phyloP scores from a whole-genome alignment of 2,888 invertebrate genomes.

The Gastrophysa polygoni region DNA sequence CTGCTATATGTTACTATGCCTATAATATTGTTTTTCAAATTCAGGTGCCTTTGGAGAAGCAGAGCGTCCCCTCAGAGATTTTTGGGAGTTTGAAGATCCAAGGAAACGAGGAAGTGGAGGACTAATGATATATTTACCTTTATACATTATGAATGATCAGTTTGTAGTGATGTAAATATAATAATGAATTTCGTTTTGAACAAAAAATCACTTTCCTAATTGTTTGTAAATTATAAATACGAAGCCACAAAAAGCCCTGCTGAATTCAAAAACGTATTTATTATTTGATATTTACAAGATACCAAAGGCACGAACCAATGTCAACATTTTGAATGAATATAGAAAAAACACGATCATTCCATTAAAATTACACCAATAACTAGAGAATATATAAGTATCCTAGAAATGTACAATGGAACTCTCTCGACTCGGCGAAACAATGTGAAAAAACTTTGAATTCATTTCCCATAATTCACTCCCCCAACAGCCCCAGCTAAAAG shows the following conservation, averaged over 20 bases:
- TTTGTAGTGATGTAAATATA: no score
- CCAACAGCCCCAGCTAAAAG: background rate
- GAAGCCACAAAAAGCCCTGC: no score
- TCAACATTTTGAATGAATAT: constrained; percentile 3
- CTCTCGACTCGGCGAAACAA: background rate
- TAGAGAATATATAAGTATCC: constrained; percentile 7
- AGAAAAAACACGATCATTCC: background rate
- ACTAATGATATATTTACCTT: background rate
- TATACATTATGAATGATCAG: background rate
- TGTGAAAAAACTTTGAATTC: background rate
- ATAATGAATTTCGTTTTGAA: no score
- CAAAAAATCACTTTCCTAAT: no score
- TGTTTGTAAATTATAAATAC: no score
- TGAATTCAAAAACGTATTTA: background rate
- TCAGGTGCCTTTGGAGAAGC: constrained; percentile 76
- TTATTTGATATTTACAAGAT: background rate
- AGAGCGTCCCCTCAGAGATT: constrained; percentile 86
- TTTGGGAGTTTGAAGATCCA: constrained; percentile 78
- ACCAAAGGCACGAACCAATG: background rate
- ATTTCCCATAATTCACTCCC: background rate
- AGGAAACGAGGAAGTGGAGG: constrained; percentile 23
- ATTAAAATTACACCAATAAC: constrained; percentile 1
- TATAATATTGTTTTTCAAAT: background rate
- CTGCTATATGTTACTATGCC: no score
- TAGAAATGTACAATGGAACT: background rate